Conservation (phyloP, 2,888 invertebrate species). For the Mesorhabditis belari region DNA sequence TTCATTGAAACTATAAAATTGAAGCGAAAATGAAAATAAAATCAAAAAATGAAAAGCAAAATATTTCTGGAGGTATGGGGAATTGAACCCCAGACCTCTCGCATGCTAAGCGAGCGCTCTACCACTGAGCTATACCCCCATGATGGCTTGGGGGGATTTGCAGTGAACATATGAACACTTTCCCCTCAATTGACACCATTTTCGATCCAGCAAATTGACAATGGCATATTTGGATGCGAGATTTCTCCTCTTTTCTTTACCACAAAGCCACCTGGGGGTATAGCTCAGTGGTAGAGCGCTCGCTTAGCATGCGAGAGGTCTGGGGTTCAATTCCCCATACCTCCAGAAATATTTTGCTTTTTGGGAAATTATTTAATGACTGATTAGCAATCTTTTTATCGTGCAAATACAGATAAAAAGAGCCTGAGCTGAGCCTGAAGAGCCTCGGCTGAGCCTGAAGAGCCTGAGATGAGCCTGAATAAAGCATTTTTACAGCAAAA, state of each 20-base stretch:
- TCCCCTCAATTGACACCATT: neutral
- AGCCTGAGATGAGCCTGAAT: constrained; percentile 48
- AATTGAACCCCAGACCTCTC: constrained; percentile 29
- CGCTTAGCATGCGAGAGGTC: constrained; percentile 30
- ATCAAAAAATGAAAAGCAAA: neutral
- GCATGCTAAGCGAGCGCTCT: constrained; percentile 34
- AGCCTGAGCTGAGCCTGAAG: too few relatives aligned
- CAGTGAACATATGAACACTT: neutral
- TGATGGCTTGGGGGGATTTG: neutral
- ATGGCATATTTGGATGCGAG: too few relatives aligned
- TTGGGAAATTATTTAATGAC: too few relatives aligned
- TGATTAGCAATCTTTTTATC: neutral
- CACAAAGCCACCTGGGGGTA: constrained; percentile 23
- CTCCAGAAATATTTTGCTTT: neutral
- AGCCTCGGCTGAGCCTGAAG: neutral
- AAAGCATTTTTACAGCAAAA: constrained; percentile 39
- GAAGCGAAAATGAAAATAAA: too few relatives aligned
- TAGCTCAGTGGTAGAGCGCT: constrained; percentile 44
- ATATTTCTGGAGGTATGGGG: constrained; percentile 17
- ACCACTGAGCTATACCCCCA: constrained; percentile 30
- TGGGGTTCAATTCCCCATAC: neutral
- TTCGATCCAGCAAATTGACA: neutral
- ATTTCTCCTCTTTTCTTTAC: too few relatives aligned
- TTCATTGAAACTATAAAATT: too few relatives aligned
- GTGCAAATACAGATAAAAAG: too few relatives aligned